Base-by-base conservation (phyloP, 92 coral and sea anemone genomes). In the Epizoanthus stellaris region DNA sequence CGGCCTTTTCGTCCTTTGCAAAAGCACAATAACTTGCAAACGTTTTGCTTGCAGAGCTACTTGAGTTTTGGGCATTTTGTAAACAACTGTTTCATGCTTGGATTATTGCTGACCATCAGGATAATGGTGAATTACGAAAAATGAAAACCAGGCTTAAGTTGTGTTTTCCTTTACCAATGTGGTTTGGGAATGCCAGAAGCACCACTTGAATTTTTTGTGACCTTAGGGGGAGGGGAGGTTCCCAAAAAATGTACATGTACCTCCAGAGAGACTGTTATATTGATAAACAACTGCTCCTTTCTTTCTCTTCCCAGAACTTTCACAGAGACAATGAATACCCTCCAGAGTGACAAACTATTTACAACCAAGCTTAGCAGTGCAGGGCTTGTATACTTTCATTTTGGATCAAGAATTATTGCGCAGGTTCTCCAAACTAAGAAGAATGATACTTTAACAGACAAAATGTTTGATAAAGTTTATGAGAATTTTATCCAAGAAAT, bases 341-440 rank as follows among this genome's bases (percentile, higher is more conserved):
- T 96, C 23, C 82, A 83, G 42, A 85, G 89, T 57, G 82, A 72
- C 80, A 94, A 94, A 58, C 84, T 90, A 2, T 96, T 98, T 93
- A 73, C 84, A 6, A 96, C 90, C 36, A 96, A 96, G 67, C 94
- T 96, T 13, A 96, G 98, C 87, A 96, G 98, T 84, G 98, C 98
- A 40, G 98, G 98, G n/a, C 91, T 96, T 30, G 92, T 96, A 39
- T 96, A 96, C 79, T 86, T 92, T 63, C 98, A 96, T 67, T 96
- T 96, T 91, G 98, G 98, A 13, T 91, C 88, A 49, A 82, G 79
- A 77, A 87, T 96, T 56, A 62, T 96, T 64, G 80, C 92, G 42
- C 89, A 94, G 75, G 81, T 91, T 6, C 62, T 94, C 75, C 84
- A 86, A 25, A 81, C 87, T n/a, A 82, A 92, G 38, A 92, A 85